These are phyloP conservation scores for Phalacrocorax brasilianus DNA, from an alignment of 2,113 vertebrate genomes.

Conservation along the genomic window DNA sequence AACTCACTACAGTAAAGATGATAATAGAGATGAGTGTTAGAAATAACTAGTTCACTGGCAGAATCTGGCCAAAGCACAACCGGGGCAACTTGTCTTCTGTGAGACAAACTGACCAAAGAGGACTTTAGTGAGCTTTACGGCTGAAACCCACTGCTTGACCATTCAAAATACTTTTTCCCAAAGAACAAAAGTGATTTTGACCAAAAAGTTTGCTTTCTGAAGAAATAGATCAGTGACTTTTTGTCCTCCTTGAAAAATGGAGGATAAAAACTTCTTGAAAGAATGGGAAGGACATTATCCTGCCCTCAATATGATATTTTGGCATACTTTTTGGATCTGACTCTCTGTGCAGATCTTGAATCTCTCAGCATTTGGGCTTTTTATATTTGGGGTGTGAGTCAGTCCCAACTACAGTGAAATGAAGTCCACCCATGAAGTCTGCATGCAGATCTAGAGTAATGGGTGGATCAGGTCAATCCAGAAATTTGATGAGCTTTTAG, in stretches of 20 bases:
- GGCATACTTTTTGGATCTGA: not conserved
- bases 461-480: not conserved
- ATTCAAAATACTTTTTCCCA: not conserved
- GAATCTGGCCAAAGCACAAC: not conserved
- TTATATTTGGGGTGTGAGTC: not conserved
- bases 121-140: not conserved
- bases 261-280: not conserved
- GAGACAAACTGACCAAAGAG: not conserved
- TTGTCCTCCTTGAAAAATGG: not conserved
- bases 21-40: not conserved
- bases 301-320: not conserved
- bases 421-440: not conserved
- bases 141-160: not conserved
- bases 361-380: not conserved
- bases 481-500: not conserved
- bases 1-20: not conserved
- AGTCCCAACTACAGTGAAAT: not conserved
- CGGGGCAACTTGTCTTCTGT: accelerated
- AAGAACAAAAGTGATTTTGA: not conserved
- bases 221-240: not conserved
- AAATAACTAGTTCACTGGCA: not conserved
- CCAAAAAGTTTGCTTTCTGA: not conserved
- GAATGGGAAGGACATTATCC: not conserved
- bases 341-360: not conserved
- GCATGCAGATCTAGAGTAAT: not conserved